These are phyloP conservation scores for Sminthurinus aureus DNA, from an alignment of 2,888 invertebrate genomes.

Conservation along the genomic window DNA sequence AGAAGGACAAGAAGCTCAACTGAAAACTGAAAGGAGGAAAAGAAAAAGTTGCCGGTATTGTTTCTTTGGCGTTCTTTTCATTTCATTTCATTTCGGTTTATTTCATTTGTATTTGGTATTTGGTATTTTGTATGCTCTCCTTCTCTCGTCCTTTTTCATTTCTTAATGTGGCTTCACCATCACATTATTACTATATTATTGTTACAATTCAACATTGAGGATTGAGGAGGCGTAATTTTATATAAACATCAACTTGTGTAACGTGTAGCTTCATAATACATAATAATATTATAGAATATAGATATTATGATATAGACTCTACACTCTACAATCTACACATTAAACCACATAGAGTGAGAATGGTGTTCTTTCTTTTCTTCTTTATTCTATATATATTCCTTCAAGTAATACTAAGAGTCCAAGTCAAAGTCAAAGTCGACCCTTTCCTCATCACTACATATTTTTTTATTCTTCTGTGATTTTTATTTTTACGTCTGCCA, in stretches of 20 bases:
- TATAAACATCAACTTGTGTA: too few relatives aligned
- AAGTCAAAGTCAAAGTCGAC: background rate
- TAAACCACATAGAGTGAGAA: conserved; percentile 11
- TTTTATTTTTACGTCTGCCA: conserved; percentile 22
- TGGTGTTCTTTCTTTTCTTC: background rate
- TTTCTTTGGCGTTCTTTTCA: background rate
- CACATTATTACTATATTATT: too few relatives aligned
- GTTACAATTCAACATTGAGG: too few relatives aligned
- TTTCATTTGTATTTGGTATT: background rate
- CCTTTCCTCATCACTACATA: conserved; percentile 13
- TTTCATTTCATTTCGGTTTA: background rate
- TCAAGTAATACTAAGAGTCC: too few relatives aligned
- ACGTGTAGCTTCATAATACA: background rate
- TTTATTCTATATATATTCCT: background rate
- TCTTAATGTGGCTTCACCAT: too few relatives aligned
- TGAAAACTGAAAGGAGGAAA: background rate
- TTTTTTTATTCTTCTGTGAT: conserved; percentile 6
- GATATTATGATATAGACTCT: background rate
- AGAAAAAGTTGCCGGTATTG: background rate
- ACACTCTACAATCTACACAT: background rate
- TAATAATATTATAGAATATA: too few relatives aligned
- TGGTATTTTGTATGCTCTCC: too few relatives aligned
- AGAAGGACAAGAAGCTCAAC: background rate
- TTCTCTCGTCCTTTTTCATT: too few relatives aligned
- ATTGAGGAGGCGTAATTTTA: too few relatives aligned